A percentile compares a stretch with the other conserved stretches of the same genome.
phyloP scores from a whole-genome alignment of 2,113 vertebrate genomes.

The Axis porcinus region DNA sequence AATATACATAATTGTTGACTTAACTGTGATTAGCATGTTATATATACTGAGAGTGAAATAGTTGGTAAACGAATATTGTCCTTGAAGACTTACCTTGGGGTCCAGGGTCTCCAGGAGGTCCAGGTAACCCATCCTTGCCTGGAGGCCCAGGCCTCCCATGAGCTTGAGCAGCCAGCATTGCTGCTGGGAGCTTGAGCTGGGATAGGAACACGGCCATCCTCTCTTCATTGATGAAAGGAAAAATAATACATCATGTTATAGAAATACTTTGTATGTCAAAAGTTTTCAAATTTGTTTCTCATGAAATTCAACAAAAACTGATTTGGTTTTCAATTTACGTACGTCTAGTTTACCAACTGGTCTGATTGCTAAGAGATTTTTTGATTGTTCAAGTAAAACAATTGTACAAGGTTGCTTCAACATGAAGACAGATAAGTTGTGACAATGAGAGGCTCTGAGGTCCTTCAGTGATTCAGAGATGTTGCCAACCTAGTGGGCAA shows the following conservation, averaged over 20 bases:
- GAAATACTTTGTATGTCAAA: neutral
- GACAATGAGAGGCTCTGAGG: neutral
- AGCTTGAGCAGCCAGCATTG: slow-evolving; percentile 89
- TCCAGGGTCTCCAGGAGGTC: slow-evolving; percentile 91
- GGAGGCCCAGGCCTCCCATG: slow-evolving; percentile 91
- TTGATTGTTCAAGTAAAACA: neutral
- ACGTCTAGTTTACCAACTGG: neutral
- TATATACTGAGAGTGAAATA: slow-evolving; percentile 35
- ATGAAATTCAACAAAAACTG: neutral
- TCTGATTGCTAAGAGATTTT: neutral
- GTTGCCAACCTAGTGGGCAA: neutral
- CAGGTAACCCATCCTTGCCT: slow-evolving; percentile 91
- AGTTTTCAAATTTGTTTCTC: neutral
- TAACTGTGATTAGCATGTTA: slow-evolving; percentile 63
- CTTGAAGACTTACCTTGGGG: slow-evolving; percentile 88
- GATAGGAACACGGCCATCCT: slow-evolving; percentile 84
- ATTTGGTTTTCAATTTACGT: neutral
- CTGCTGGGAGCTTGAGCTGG: slow-evolving; percentile 89
- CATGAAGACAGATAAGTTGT: neutral
- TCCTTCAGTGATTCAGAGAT: neutral
- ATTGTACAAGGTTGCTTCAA: neutral
- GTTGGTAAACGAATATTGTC: neutral
- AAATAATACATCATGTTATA: neutral
- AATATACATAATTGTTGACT: neutral
- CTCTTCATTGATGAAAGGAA: slow-evolving; percentile 77